These are phyloP conservation scores for Rambutsinella grinnellia DNA, from an alignment of 2,888 invertebrate species.

Conservation along the genomic window DNA sequence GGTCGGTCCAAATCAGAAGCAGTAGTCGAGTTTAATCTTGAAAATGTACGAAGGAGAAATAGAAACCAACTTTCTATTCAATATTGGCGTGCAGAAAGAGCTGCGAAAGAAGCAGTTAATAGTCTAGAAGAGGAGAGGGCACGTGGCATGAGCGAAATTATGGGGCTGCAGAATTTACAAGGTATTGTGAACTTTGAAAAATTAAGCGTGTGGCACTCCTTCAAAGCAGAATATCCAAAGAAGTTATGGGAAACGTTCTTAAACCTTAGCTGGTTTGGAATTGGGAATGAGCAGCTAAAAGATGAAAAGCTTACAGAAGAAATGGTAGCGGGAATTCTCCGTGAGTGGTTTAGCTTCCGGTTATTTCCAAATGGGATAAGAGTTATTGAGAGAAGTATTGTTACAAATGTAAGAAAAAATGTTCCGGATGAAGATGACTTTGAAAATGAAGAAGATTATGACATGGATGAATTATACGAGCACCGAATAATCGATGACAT, in stretches of 20 bases:
- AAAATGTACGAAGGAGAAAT: conserved; percentile 19
- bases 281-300: conserved; percentile 9
- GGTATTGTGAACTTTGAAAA: conserved; percentile 53
- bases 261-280: conserved; percentile 42
- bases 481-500: background rate
- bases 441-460: conserved; percentile 19
- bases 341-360: conserved; percentile 35
- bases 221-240: conserved; percentile 16
- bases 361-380: conserved; percentile 19
- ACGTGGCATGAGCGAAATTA: conserved; percentile 36
- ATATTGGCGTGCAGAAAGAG: conserved; percentile 10
- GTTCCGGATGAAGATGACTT: background rate
- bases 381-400: background rate
- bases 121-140: conserved; percentile 35
- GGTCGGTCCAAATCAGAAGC: conserved; percentile 31
- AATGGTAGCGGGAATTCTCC: background rate
- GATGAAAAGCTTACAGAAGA: conserved; percentile 15
- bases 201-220: conserved; percentile 16
- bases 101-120: conserved; percentile 24
- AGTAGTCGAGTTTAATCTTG: conserved; percentile 2
- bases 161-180: conserved; percentile 36
- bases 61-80: conserved; percentile 8
- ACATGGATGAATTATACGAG: conserved; percentile 13
- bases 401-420: background rate
- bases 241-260: conserved; percentile 27